Evolutionary conservation across 2,888 invertebrate genomes (phyloP).

Genomic region (Frankliniella fusca): DNA sequence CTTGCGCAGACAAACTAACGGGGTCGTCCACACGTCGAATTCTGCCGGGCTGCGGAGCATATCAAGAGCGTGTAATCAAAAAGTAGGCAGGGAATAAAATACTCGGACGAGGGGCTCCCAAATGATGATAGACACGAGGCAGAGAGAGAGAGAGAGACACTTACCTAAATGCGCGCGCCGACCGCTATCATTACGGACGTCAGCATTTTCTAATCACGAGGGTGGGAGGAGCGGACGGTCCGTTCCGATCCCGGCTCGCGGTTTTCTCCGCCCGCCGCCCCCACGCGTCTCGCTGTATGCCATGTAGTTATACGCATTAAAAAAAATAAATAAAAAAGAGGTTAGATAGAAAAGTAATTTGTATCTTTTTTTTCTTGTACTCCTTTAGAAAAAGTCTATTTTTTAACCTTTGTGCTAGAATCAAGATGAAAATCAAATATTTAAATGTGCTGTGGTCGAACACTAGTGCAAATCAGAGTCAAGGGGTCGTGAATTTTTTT

Average conservation of each 20-base stretch:
- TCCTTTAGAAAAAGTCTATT: too few relatives aligned
- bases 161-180: not conserved
- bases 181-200: not conserved
- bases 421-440: too few relatives aligned
- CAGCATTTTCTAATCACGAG: conserved; percentile 11
- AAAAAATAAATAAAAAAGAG: too few relatives aligned
- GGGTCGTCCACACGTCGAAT: not conserved
- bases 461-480: too few relatives aligned
- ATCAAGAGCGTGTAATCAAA: conserved; percentile 23
- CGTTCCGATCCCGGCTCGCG: not conserved
- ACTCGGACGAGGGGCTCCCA: conserved; percentile 3
- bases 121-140: conserved; percentile 6
- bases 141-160: not conserved
- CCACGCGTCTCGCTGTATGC: too few relatives aligned
- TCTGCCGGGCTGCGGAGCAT: not conserved
- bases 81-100: conserved; percentile 20
- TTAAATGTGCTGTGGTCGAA: too few relatives aligned
- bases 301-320: too few relatives aligned
- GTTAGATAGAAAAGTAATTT: too few relatives aligned
- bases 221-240: not conserved
- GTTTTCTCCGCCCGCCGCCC: too few relatives aligned
- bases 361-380: too few relatives aligned
- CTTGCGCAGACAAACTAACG: not conserved
- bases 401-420: too few relatives aligned
- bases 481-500: not conserved